phyloP scores from a whole-genome alignment of 2,797 vertebrate species.

The Esox lucius region DNA sequence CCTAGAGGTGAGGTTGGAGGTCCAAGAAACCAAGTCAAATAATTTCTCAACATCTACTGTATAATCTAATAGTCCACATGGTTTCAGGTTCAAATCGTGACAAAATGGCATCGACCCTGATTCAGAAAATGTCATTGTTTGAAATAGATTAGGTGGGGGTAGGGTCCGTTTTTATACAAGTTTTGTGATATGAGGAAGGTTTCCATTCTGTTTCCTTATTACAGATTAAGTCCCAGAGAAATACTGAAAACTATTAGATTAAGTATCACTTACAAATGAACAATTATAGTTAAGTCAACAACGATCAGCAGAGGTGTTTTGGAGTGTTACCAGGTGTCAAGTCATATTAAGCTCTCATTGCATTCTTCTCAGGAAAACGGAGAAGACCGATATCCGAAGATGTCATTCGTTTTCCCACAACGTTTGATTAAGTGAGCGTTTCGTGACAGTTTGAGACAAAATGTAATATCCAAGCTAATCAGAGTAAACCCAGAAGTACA shows the following conservation, averaged over 20 bases:
- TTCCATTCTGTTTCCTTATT: conserved; percentile 49
- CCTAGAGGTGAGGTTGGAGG: not conserved
- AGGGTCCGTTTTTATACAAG: conserved; percentile 31
- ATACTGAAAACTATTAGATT: conserved; percentile 50
- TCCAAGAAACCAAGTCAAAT: not conserved
- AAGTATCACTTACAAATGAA: conserved; percentile 33
- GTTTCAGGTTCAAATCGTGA: not conserved
- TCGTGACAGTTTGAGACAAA: conserved; percentile 41
- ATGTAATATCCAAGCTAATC: conserved; percentile 41
- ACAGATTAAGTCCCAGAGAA: conserved; percentile 35
- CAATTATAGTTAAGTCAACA: conserved; percentile 42
- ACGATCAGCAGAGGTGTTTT: conserved; percentile 45
- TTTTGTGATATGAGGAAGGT: conserved; percentile 40
- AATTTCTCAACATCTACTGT: not conserved
- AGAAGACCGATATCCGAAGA: conserved; percentile 41
- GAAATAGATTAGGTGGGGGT: not conserved
- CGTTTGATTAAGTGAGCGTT: conserved; percentile 27
- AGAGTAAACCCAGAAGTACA: conserved; percentile 40
- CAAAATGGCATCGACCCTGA: not conserved
- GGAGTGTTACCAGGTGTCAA: conserved; percentile 33
- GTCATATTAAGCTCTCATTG: conserved; percentile 37
- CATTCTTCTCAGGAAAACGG: conserved; percentile 36
- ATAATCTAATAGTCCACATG: not conserved
- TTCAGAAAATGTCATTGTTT: conserved; percentile 4
- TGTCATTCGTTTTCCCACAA: conserved; percentile 51